Base-by-base conservation (phyloP, 2,113 vertebrate species). In the Dasyurus viverrinus region DNA sequence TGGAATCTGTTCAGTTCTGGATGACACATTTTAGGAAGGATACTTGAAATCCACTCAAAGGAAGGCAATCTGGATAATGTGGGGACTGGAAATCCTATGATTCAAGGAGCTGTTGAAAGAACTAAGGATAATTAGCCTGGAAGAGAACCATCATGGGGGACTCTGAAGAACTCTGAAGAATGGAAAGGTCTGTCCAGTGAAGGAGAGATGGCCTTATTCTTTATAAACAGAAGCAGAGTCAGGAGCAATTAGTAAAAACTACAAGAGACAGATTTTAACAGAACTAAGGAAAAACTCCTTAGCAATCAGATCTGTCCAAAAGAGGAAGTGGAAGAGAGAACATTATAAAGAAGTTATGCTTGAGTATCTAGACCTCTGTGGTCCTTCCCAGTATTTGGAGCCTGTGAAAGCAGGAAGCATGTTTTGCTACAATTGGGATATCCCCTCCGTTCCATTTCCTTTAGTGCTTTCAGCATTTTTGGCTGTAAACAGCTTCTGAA, bases 391-490 rank as follows among this genome's bases (percentile, higher is more conserved):
- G 42, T 42, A 8, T 42, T 22, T 42, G 42, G 1, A 84, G 7
- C 36, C 68, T 42, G n/a, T 84, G n/a, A 84, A 84, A 84, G 7
- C 68, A 84, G 68, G 68, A 84, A 42, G n/a, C n/a, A 23, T 42
- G n/a, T 23, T 89, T 76, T 92, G 53, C 55, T 95, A 91, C 93
- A 92, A 92, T 90, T 50, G 42, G 0, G 10, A 53, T 1, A 93
- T 0, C n/a, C 89, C 27, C 89, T 4, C 47, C 47, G 93, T 94
- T 92, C 91, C 53, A 52, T 90, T 91, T 14, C 36, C 84, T 5
- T n/a, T 22, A 47, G 6, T 54, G 52, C 76, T 94, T 90, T 91
- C 91, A 92, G 53, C 92, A 84, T 60, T 89, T 96, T 60, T 92
- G 89, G 52, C 54, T 94, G 9, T 60, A 90, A 53, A 42, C 36